Evolutionary conservation across 2,113 vertebrate species (phyloP).

Genomic region (Oncorhynchus mykiss): DNA sequence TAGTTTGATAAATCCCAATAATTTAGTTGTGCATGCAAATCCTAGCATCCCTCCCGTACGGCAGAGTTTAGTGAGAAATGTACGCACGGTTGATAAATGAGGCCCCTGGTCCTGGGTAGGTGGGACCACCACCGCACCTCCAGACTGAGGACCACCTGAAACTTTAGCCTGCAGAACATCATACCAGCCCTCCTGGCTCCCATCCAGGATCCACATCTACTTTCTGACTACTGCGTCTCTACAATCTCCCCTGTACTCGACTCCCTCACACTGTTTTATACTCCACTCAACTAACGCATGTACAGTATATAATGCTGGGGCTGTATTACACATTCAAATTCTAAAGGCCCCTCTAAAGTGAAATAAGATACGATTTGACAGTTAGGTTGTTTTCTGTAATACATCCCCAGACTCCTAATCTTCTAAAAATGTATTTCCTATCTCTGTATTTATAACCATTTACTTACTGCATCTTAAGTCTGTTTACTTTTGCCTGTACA

Average conservation of each 20-base stretch:
- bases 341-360: too few species aligned
- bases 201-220: slow-evolving; percentile 14
- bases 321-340: too few species aligned
- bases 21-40: too few species aligned
- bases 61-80: too few species aligned
- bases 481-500: slow-evolving; percentile 5
- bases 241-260: slow-evolving; percentile 44
- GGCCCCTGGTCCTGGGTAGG: not conserved
- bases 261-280: not conserved
- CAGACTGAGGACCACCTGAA: too few species aligned
- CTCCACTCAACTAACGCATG: slow-evolving; percentile 27
- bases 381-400: too few species aligned
- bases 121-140: too few species aligned
- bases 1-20: too few species aligned
- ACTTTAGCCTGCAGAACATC: not conserved
- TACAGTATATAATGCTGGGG: slow-evolving; percentile 7
- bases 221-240: slow-evolving; percentile 57
- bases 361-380: too few species aligned
- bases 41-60: too few species aligned
- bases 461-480: not conserved
- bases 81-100: too few species aligned
- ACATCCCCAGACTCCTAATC: not conserved
- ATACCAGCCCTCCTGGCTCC: not conserved
- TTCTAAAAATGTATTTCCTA: not conserved
- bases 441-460: not conserved